Evolutionary conservation across 2,888 invertebrate genomes (phyloP), one percentile per base, ranked within the genome.

Genomic region (Drosophila fungiperda): DNA sequence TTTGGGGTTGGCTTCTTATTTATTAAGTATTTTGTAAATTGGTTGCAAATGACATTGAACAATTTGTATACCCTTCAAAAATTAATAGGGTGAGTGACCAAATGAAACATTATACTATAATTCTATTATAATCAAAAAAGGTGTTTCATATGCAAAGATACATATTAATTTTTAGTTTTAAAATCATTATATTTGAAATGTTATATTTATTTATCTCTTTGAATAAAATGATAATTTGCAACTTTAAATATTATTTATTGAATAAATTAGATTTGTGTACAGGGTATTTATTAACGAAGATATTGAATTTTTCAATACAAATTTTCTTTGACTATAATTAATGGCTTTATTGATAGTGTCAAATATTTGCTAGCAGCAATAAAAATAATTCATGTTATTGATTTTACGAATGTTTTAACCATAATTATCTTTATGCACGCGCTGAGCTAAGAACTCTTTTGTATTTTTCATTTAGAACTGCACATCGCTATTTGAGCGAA

Each of bases 31-130:
- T 68, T 52, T 50, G 49, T 40, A n/a, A 42, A 33, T 42, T 58
- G 48, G 38, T 26, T 45, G 49, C 61, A 71, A 74, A 77, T 82
- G 89, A 80, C 85, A 80, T 82, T 89, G 89, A 87, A 54, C 63
- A 53, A 29, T 52, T 74, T 45, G 26, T 15, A 60, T 67, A 54
- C 57, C 53, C 53, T 42, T 59, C 26, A n/a, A 20, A 59, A 20
- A 3, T 36, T 0, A 23, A 12, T 5, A n/a, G 3, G 26, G 26
- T 9, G n/a, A 32, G 9, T 32, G 29, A 0, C 3, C n/a, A 23
- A 1, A n/a, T 45, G 15, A 23, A 23, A 23, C 7, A 8, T 45
- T 45, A 15, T 45, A 15, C 3, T 4, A 23, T 23, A 3, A 0
- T 45, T 45, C 1, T 8, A 23, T 23, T 23, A 15, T 8, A 45